Conservation (phyloP, 2,888 invertebrate genomes). For the Candidula unifasciata region DNA sequence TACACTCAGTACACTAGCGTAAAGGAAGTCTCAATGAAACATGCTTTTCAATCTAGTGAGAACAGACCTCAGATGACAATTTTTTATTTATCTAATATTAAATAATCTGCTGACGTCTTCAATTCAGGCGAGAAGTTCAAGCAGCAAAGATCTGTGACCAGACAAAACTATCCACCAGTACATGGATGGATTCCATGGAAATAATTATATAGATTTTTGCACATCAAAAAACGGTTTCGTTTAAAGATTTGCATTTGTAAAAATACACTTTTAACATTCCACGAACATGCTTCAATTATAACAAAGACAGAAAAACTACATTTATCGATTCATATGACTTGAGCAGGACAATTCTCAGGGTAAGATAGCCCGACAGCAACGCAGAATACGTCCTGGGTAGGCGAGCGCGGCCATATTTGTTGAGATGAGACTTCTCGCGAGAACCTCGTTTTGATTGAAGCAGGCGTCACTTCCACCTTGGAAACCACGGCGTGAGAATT, state of each 20-base stretch:
- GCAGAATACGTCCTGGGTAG: neutral
- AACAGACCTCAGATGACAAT: no score
- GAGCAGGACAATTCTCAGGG: neutral
- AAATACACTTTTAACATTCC: no score
- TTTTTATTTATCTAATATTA: neutral
- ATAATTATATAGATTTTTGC: no score
- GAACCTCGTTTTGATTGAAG: conserved; percentile 32
- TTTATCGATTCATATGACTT: neutral
- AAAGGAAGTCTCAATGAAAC: no score
- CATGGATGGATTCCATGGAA: no score
- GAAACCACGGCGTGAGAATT: conserved; percentile 49
- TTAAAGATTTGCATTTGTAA: no score
- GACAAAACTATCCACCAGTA: no score
- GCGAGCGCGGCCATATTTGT: conserved; percentile 46
- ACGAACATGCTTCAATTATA: neutral
- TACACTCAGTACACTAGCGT: no score
- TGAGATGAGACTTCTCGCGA: conserved; percentile 35
- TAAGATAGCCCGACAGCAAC: neutral
- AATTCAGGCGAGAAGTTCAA: neutral
- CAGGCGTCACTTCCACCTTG: conserved; percentile 53
- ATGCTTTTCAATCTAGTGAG: no score
- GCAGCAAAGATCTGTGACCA: neutral
- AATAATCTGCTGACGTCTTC: neutral
- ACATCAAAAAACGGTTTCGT: no score
- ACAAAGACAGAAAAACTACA: neutral